A percentile compares a stretch with the other conserved stretches of the same genome.
phyloP scores from a whole-genome alignment of 2,888 invertebrate species.

The Apamea epomidion region DNA sequence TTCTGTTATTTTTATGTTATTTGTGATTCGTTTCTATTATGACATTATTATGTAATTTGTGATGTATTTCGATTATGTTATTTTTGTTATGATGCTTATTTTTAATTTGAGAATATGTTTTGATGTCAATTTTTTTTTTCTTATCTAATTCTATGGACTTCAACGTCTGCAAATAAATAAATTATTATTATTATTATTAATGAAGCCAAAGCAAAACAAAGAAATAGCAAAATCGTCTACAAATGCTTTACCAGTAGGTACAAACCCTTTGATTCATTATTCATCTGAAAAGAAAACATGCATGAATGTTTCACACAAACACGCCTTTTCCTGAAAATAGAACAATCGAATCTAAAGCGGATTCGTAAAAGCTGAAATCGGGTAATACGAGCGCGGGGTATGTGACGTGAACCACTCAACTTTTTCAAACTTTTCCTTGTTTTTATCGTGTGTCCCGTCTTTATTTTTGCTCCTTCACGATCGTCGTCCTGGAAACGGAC shows the following conservation, averaged over 20 bases:
- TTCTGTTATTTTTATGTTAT: too few species aligned
- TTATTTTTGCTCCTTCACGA: constrained; percentile 57
- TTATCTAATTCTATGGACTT: too few species aligned
- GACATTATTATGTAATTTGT: too few species aligned
- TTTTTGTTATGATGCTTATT: too few species aligned
- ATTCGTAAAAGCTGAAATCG: constrained; percentile 50
- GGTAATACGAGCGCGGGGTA: constrained; percentile 30
- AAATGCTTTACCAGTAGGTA: constrained; percentile 22
- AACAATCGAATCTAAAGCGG: constrained; percentile 46
- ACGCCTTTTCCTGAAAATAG: constrained; percentile 29
- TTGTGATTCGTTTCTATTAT: too few species aligned
- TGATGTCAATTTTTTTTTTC: too few species aligned
- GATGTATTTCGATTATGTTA: too few species aligned
- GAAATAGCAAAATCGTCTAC: constrained; percentile 1
- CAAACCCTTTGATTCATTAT: constrained; percentile 51
- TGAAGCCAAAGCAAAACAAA: not conserved
- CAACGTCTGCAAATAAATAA: too few species aligned
- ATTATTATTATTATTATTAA: too few species aligned
- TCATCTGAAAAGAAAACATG: constrained; percentile 40
- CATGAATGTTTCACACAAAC: constrained; percentile 36
- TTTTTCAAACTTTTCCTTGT: constrained; percentile 61
- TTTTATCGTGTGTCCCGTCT: constrained; percentile 51
- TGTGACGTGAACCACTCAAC: constrained; percentile 42
- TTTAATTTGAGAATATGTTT: too few species aligned
- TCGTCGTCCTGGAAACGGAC: constrained; percentile 64